Evolutionary conservation across 2,888 invertebrate species (phyloP), one percentile per base, ranked within the genome.

Genomic region (Tortrix viridana): DNA sequence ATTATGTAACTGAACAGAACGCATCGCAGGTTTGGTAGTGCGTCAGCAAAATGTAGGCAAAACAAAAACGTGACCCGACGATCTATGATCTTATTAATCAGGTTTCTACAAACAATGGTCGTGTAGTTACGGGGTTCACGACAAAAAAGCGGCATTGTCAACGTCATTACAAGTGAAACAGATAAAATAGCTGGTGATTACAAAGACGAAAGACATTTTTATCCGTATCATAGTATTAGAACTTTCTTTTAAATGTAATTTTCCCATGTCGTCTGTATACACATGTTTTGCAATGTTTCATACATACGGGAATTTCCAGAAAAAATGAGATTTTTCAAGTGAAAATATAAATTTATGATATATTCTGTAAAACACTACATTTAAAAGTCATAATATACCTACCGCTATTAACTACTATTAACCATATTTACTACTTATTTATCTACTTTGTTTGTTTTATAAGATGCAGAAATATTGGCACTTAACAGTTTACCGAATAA

Each of bases 1-100:
- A 58, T 67, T 65, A 66, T 60, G 64, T 50, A 70, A 70, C 32
- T 20, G 48, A 60, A 63, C 44, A 43, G 20, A 41, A 14, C 38
- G 46, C 37, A 46, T 20, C 22, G 41, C 41, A 12, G 32, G 12
- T 12, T 32, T 32, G n/a, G n/a, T n/a, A n/a, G 32, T 32, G 32
- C 4, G 32, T 12, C 32, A 32, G 32, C 32, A 12, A 32, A 12
- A 32, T 32, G 32, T 12, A 12, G 12, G 32, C 32, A 12, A 32
- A 32, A 32, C 32, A 32, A 3, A 32, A 41, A 41, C 22, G 16
- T 22, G 53, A 41, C 20, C n/a, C n/a, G 16, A 41, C 22, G 41
- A 22, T 14, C 47, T 20, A 20, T 38, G 22, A 22, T 22, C 22
- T 12, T 22, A 41, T n/a, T 16, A 4, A 22, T n/a, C 16, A 41